Percentiles rank a stretch among this genome's conserved stretches.
phyloP scores from a whole-genome alignment of 35 echinoderm and acorn worm species.

The Diadema setosum region DNA sequence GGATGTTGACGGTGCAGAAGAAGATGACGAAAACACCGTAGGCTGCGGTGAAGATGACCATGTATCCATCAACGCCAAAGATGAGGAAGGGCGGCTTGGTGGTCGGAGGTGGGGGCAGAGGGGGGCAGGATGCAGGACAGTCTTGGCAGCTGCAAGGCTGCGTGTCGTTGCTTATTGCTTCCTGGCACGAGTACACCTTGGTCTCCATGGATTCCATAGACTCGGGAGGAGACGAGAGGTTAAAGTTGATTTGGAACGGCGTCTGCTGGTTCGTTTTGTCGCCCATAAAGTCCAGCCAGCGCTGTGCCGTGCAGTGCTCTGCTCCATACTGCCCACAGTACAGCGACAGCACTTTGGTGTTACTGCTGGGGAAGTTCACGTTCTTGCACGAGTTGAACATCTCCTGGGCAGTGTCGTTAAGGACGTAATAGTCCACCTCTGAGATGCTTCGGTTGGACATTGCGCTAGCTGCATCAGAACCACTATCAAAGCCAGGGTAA shows the following conservation, averaged over 20 bases:
- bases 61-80: conserved; percentile 39
- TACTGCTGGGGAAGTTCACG: conserved; percentile 87
- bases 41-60: conserved; percentile 31
- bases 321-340: conserved; percentile 80
- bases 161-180: conserved; percentile 42
- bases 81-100: conserved; percentile 37
- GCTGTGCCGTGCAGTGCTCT: conserved; percentile 64
- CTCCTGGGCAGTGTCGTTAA: conserved; percentile 58
- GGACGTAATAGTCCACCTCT: conserved; percentile 42
- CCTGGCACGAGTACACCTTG: conserved; percentile 52
- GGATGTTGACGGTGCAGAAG: conserved; percentile 16
- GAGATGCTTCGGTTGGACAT: conserved; percentile 12
- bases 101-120: conserved; percentile 41
- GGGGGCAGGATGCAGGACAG: conserved; percentile 76
- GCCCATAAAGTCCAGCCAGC: conserved; percentile 80
- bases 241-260: conserved; percentile 76
- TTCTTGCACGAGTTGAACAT: conserved; percentile 87
- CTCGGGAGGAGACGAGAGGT: neutral
- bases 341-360: conserved; percentile 61
- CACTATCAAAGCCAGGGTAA: neutral
- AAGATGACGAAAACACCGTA: conserved; percentile 49
- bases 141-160: conserved; percentile 92
- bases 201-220: conserved; percentile 53
- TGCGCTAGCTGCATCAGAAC: neutral
- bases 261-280: conserved; percentile 75